Evolutionary conservation across 2,797 vertebrate species (phyloP).

Genomic region (Siniperca scherzeri): DNA sequence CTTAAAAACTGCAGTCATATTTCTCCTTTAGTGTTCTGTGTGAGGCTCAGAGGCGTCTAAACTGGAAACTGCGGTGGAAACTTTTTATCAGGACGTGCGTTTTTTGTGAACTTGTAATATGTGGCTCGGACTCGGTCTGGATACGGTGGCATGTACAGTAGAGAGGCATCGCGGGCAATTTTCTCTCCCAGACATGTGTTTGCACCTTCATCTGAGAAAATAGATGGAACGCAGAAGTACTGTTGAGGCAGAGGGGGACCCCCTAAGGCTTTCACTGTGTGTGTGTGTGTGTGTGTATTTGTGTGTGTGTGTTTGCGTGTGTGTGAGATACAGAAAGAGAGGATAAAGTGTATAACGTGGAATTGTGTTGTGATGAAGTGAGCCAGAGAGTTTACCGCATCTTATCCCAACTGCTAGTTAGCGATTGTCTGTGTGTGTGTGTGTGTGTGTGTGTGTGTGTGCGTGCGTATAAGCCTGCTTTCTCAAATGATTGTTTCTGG

Average conservation of each 20-base stretch:
- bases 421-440: conserved; percentile 22
- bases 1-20: conserved; percentile 31
- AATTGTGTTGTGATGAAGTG: conserved; percentile 36
- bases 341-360: conserved; percentile 19
- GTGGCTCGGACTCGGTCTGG: conserved; percentile 56
- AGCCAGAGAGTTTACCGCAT: conserved; percentile 42
- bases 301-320: not conserved
- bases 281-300: conserved; percentile 18
- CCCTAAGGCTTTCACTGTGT: conserved; percentile 55
- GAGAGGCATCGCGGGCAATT: conserved; percentile 12
- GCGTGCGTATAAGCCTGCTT: conserved; percentile 39
- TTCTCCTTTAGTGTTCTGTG: conserved; percentile 41
- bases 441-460: conserved; percentile 29
- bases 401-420: conserved; percentile 46
- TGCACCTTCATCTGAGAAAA: conserved; percentile 50
- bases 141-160: conserved; percentile 40
- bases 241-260: conserved; percentile 54
- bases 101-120: conserved; percentile 66
- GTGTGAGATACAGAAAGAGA: conserved; percentile 8
- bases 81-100: conserved; percentile 54
- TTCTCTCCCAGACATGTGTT: conserved; percentile 49
- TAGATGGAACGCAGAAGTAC: conserved; percentile 47
- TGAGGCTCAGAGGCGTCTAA: conserved; percentile 49
- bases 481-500: conserved; percentile 48
- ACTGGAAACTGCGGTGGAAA: conserved; percentile 53